Evolutionary conservation across 2,113 vertebrate species (phyloP).

Genomic region (Acrocephalus arundinaceus): DNA sequence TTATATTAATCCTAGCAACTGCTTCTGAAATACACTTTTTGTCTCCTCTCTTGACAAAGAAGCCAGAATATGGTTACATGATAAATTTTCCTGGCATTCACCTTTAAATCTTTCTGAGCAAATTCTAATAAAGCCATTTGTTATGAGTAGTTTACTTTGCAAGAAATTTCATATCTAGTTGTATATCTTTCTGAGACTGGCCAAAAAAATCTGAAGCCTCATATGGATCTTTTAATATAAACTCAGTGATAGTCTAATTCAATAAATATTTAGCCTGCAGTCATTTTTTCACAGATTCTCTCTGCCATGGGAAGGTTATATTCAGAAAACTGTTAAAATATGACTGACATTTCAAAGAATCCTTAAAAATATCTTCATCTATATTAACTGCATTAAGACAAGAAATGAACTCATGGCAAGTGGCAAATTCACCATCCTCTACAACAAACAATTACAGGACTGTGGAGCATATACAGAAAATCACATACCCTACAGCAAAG

Average conservation of each 20-base stretch:
- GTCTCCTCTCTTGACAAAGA: neutral
- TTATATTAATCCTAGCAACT: neutral
- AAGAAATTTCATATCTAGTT: conserved; percentile 18
- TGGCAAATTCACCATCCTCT: conserved; percentile 26
- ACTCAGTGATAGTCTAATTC: conserved; percentile 20
- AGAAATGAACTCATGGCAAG: conserved; percentile 31
- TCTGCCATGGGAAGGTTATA: neutral
- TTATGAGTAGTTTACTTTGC: conserved; percentile 4
- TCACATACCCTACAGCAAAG: conserved; percentile 48
- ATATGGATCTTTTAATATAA: conserved; percentile 28
- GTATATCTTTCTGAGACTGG: neutral
- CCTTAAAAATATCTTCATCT: conserved; percentile 43
- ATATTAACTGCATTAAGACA: conserved; percentile 35
- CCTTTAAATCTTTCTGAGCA: conserved; percentile 9
- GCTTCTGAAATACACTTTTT: neutral
- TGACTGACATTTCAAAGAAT: conserved; percentile 3
- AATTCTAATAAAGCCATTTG: conserved; percentile 34
- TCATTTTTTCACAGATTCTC: neutral
- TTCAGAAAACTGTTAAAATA: conserved; percentile 33
- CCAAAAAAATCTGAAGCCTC: neutral
- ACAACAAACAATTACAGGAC: conserved; percentile 31
- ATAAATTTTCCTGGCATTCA: neutral
- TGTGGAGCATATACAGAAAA: conserved; percentile 33
- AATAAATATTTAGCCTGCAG: conserved; percentile 28
- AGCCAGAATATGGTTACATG: neutral